phyloP scores from a whole-genome alignment of 2,797 vertebrate genomes.

The Petrocephalus schoutedeni region DNA sequence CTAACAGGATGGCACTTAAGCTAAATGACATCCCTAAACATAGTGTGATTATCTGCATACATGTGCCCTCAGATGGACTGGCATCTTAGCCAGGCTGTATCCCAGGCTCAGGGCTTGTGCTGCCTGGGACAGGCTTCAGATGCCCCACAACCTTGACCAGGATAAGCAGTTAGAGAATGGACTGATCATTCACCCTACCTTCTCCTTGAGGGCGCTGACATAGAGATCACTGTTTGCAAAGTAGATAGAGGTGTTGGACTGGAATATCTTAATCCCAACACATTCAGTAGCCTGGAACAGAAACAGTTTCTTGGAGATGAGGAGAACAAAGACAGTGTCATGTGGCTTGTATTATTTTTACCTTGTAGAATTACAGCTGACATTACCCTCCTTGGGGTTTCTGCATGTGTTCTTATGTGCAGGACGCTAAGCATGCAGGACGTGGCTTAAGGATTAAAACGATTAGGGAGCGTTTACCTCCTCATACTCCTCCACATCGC shows the following conservation, averaged over 20 bases:
- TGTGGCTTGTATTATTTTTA: too few relatives aligned
- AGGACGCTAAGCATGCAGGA: not conserved
- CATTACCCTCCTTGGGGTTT: not conserved
- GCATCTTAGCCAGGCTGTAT: not conserved
- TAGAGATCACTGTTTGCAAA: slow-evolving; percentile 95
- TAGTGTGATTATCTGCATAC: not conserved
- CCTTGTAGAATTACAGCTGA: not conserved
- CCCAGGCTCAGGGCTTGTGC: not conserved
- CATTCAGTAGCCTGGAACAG: slow-evolving; percentile 75
- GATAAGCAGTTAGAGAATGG: not conserved
- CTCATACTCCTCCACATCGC: slow-evolving; percentile 77
- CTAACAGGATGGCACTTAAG: not conserved
- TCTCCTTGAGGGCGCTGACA: slow-evolving; percentile 74
- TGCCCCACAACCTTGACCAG: not conserved
- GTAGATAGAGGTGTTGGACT: slow-evolving; percentile 86
- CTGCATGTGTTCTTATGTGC: not conserved
- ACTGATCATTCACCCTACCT: slow-evolving; percentile 61
- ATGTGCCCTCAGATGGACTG: not conserved
- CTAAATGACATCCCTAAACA: not conserved
- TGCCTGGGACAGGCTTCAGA: not conserved
- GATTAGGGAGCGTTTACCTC: slow-evolving; percentile 65
- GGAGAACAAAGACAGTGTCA: not conserved
- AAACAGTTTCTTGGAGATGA: slow-evolving; percentile 8
- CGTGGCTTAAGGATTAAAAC: not conserved
- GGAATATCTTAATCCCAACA: slow-evolving; percentile 93